Evolutionary conservation across 2,113 vertebrate species (phyloP).

Genomic region (Leiothrix lutea): DNA sequence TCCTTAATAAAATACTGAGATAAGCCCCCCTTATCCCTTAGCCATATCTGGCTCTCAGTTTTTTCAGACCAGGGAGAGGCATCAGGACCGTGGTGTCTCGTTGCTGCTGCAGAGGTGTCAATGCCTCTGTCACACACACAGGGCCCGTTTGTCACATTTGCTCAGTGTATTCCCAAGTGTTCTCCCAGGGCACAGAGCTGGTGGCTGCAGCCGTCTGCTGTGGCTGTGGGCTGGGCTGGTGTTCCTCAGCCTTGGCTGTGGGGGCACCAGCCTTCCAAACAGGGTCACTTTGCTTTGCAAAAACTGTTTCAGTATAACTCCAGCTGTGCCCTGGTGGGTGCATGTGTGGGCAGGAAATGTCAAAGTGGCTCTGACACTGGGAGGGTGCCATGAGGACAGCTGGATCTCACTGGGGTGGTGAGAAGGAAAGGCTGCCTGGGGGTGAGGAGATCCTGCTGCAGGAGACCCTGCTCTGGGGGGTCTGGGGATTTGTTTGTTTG

Average conservation of each 20-base stretch:
- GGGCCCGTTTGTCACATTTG: rapidly evolving
- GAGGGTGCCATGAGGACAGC: neutral
- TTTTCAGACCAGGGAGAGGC: neutral
- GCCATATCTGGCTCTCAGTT: rapidly evolving
- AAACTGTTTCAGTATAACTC: neutral
- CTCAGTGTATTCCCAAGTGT: rapidly evolving
- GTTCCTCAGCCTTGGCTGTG: rapidly evolving
- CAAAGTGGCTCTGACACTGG: neutral
- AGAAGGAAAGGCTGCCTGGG: neutral
- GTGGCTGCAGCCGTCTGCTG: neutral
- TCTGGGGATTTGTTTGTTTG: neutral
- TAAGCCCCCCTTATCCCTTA: neutral
- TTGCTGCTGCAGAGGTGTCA: neutral
- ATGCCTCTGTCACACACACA: neutral
- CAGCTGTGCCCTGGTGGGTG: neutral
- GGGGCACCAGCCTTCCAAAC: neutral
- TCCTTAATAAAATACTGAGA: neutral
- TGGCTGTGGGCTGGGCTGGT: neutral
- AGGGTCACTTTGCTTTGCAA: neutral
- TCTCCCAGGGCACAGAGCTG: neutral
- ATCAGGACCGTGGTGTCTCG: rapidly evolving
- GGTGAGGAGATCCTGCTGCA: neutral
- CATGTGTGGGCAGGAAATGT: neutral
- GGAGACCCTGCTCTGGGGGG: neutral
- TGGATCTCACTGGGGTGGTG: neutral